These are phyloP conservation scores for Neodontobutis hainanensis DNA, from an alignment of 2,113 vertebrate species.

Conservation along the genomic window DNA sequence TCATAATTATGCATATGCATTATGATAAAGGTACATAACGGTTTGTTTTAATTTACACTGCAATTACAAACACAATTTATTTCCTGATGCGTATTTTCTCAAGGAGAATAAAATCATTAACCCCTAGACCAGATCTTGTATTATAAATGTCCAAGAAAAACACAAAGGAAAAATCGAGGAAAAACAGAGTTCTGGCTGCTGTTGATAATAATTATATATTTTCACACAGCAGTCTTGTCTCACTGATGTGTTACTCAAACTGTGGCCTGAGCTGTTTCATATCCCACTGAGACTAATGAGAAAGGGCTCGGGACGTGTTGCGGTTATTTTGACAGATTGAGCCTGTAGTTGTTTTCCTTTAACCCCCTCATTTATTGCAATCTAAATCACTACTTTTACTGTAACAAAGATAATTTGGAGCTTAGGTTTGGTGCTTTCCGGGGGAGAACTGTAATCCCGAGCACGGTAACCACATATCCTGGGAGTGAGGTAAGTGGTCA, in stretches of 20 bases:
- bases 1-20: conserved; percentile 5
- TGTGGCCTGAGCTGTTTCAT: conserved; percentile 48
- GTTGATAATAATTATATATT: conserved; percentile 60
- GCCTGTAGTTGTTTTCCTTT: conserved; percentile 60
- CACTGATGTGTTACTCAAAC: conserved; percentile 47
- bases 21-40: conserved; percentile 8
- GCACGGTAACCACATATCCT: conserved; percentile 64
- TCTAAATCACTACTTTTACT: conserved; percentile 50
- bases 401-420: conserved; percentile 58
- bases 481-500: conserved; percentile 65
- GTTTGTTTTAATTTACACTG: conserved; percentile 13
- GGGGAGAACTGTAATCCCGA: conserved; percentile 42
- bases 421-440: conserved; percentile 44
- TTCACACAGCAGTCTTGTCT: conserved; percentile 36
- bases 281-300: conserved; percentile 66
- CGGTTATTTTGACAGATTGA: conserved; percentile 71
- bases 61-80: conserved; percentile 27
- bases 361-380: conserved; percentile 61
- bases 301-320: conserved; percentile 51
- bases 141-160: conserved; percentile 28
- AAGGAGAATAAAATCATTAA: conserved; percentile 44
- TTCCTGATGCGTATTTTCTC: conserved; percentile 29
- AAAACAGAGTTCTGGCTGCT: conserved; percentile 14
- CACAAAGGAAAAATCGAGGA: conserved; percentile 1
- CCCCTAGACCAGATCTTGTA: background rate